phyloP scores from a whole-genome alignment of 1,140 invertebrate species.

The Steinernema khuongi region DNA sequence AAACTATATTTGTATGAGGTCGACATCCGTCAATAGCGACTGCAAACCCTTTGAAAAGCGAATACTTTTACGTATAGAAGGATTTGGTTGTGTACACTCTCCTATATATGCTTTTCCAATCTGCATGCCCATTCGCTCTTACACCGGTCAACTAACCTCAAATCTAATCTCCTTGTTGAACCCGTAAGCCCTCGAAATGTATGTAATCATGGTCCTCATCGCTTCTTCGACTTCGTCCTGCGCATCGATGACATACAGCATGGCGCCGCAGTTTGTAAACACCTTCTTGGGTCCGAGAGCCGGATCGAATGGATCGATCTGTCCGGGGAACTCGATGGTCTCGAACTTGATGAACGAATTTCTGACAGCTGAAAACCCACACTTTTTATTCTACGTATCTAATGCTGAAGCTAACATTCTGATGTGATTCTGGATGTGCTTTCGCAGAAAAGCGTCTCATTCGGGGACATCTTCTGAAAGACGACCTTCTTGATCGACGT shows the following conservation, averaged over 20 bases:
- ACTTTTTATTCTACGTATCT: neutral
- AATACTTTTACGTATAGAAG: too few relatives aligned
- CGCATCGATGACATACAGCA: conserved; percentile 98
- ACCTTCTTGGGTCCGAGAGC: conserved; percentile 91
- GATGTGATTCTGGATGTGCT: conserved; percentile 97
- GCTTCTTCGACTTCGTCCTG: conserved; percentile 75
- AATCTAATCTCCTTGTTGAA: conserved; percentile 94
- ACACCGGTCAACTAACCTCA: conserved; percentile 77
- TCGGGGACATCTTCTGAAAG: conserved; percentile 99
- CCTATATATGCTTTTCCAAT: neutral
- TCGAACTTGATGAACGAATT: conserved; percentile 98
- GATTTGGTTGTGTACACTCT: too few relatives aligned
- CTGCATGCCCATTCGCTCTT: neutral
- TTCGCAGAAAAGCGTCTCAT: conserved; percentile 97
- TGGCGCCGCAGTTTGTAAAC: conserved; percentile 76
- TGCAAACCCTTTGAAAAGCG: too few relatives aligned
- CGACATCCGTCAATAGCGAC: too few relatives aligned
- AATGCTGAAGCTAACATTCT: conserved; percentile 68
- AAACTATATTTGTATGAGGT: too few relatives aligned
- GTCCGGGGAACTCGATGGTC: conserved; percentile 98
- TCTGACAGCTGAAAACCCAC: conserved; percentile 68
- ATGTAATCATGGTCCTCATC: conserved; percentile 80
- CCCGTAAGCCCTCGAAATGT: conserved; percentile 88
- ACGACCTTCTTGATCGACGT: conserved; percentile 99
- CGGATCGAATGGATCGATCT: conserved; percentile 93